phyloP scores from a whole-genome alignment of 2,113 vertebrate genomes.

The Oryzias curvinotus region DNA sequence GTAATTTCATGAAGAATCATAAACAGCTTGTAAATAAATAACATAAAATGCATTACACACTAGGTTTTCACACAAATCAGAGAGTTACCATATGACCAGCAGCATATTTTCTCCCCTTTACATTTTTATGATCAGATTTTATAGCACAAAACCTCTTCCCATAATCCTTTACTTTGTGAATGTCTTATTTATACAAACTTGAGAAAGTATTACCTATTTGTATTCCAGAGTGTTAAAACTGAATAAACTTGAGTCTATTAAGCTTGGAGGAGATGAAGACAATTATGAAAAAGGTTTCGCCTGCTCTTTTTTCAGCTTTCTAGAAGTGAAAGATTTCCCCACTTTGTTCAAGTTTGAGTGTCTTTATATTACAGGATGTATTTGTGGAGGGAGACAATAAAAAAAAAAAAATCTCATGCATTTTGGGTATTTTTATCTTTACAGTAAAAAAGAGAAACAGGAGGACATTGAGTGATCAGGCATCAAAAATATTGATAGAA shows the following conservation, averaged over 20 bases:
- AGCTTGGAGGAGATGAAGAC: constrained; percentile 37
- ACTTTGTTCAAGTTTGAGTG: constrained; percentile 62
- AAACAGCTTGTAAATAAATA: no score
- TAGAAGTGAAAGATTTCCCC: constrained; percentile 42
- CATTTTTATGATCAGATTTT: no score
- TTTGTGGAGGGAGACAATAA: constrained; percentile 4
- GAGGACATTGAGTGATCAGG: constrained; percentile 48
- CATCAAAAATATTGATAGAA: constrained; percentile 53
- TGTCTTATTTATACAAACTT: constrained; percentile 68
- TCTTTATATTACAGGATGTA: no score
- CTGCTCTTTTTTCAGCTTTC: constrained; percentile 51
- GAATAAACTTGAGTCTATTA: constrained; percentile 70
- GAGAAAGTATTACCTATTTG: constrained; percentile 69
- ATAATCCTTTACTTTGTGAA: constrained; percentile 60
- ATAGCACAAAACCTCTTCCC: constrained; percentile 51
- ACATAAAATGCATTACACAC: no score
- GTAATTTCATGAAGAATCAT: no score
- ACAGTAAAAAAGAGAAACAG: not conserved
- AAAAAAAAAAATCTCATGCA: not conserved
- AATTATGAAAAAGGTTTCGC: constrained; percentile 14
- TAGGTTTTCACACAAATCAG: no score
- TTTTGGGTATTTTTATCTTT: constrained; percentile 17
- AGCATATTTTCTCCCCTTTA: no score
- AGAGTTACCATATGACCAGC: no score
- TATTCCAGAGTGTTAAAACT: constrained; percentile 59